Evolutionary conservation across 2,797 vertebrate genomes (phyloP), one percentile per base, ranked within the genome.

Genomic region (Percopsis omiscomaycus): DNA sequence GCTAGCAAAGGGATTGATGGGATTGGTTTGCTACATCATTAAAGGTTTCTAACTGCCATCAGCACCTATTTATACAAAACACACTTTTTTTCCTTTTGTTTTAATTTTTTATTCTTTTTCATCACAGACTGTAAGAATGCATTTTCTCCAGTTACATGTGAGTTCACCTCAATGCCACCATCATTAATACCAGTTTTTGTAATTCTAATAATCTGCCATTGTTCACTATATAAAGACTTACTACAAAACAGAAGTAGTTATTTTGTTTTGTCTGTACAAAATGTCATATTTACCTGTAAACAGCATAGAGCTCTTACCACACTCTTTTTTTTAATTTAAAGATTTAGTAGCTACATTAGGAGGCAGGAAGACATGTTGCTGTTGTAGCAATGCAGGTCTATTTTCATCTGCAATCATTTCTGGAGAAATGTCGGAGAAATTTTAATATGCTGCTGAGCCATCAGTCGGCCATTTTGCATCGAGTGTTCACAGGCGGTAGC

Each of bases 81-180:
- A 78, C 75, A 82, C 80, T 84, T 64, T 6, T 53, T 78, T 67
- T 71, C 51, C 65, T 66, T 47, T 58, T 78, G 55, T 65, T 65
- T 54, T 55, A 37, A 29, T 30, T 55, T n/a, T 29, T 6, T 13
- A 55, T 32, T 32, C 10, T 47, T 78, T 58, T 78, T 58, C 67
- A 61, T 80, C 77, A 80, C 69, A 84, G 78, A 79, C 73, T 75
- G 55, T 78, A 69, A 75, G 56, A 62, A 75, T 78, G 72, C 80
- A 77, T 88, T 82, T 79, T 69, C 66, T 73, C 69, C 30, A 50
- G 84, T 73, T 73, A 78, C 81, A 86, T 66, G 68, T 62, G 69
- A 82, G 73, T 88, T 85, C 61, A 69, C 66, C 63, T 71, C 68
- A 69, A 73, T 85, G 81, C 82, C 79, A 80, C 73, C 68, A 55